Evolutionary conservation across 2,113 vertebrate genomes (phyloP).

Genomic region (Xiphorhynchus elegans): DNA sequence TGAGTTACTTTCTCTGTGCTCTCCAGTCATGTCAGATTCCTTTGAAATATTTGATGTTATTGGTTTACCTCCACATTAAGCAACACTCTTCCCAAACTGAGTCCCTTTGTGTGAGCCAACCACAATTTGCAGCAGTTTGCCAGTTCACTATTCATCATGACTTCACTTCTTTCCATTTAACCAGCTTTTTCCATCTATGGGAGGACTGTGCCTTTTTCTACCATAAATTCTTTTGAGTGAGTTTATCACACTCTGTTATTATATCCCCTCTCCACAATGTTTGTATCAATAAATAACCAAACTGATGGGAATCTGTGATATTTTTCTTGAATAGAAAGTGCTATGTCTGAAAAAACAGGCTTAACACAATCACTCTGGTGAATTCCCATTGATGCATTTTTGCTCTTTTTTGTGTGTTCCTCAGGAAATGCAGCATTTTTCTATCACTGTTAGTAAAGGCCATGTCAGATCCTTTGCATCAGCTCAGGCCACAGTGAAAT

Average conservation of each 20-base stretch:
- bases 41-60: neutral
- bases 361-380: neutral
- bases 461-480: constrained; percentile 19
- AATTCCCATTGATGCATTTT: neutral
- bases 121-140: neutral
- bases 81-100: neutral
- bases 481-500: neutral
- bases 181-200: neutral
- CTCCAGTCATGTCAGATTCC: neutral
- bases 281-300: neutral
- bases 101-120: neutral
- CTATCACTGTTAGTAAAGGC: neutral
- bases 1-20: neutral
- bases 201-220: neutral
- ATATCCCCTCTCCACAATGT: neutral
- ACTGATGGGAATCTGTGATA: neutral
- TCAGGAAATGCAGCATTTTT: neutral
- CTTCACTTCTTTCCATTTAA: constrained; percentile 6
- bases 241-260: neutral
- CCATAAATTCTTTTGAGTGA: neutral
- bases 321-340: neutral
- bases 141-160: neutral
- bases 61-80: neutral
- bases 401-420: neutral
- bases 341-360: neutral